Percentiles rank a stretch among this genome's conserved stretches.
Conservation (phyloP, 23 tunicate genomes). For the Halocynthia aurantium region DNA sequence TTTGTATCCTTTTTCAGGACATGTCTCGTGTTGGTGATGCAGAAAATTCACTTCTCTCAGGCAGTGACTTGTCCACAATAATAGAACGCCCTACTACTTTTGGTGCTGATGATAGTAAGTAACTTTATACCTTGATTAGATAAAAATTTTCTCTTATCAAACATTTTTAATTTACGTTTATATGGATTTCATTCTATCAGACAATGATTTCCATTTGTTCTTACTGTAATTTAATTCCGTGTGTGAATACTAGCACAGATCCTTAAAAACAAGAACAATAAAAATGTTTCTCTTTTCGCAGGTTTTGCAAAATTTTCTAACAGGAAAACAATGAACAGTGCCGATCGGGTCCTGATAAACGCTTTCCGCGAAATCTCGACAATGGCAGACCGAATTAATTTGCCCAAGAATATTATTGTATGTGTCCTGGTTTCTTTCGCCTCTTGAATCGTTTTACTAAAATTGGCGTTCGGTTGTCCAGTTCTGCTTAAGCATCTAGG, state of each 20-base stretch:
- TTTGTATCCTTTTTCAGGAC: constrained; percentile 35
- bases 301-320: constrained; percentile 74
- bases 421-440: neutral
- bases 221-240: too few species aligned
- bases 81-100: constrained; percentile 85
- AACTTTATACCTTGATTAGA: too few species aligned
- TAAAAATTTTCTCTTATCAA: too few species aligned
- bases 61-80: constrained; percentile 91
- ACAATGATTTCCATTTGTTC: too few species aligned
- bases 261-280: neutral
- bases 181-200: too few species aligned
- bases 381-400: constrained; percentile 85
- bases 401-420: constrained; percentile 83
- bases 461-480: neutral
- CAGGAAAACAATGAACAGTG: constrained; percentile 77
- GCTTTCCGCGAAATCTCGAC: constrained; percentile 81
- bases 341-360: constrained; percentile 83
- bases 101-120: constrained; percentile 22
- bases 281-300: neutral
- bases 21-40: constrained; percentile 99
- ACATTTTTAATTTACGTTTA: too few species aligned
- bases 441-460: neutral
- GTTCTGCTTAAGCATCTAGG: neutral
- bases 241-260: neutral
- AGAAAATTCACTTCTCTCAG: constrained; percentile 88